Base-by-base conservation (phyloP, 2,888 invertebrate genomes). In the Ptilodon capucinus region DNA sequence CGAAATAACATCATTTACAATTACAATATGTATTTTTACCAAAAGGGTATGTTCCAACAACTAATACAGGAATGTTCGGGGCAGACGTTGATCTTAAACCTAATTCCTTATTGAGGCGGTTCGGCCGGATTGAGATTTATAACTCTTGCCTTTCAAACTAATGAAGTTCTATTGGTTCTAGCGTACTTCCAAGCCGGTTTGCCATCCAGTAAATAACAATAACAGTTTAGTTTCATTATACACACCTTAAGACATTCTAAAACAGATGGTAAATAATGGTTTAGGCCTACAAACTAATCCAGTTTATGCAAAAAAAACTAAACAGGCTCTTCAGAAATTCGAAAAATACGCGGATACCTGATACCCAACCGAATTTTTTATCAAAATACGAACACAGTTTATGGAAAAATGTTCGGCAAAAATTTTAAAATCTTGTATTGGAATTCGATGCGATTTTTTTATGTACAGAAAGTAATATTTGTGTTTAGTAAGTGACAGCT, bases 111-210 rank as follows among this genome's bases (percentile, higher is more conserved):
- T 74, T 68, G 75, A 69, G 69, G 61, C 72, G 72, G 61, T 71
- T 71, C 60, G 61, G 64, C 44, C 48, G 47, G 58, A 76, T 76
- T 76, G 76, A 76, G 75, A 76, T 76, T 76, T 76, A 76, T 72
- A 67, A 68, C 67, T 51, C 54, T 64, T 56, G 64, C 67, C 73
- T 71, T 77, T 74, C 67, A 64, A 64, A 64, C 70, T 77, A 76
- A 76, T 72, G 76, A 77, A 76, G 76, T 77, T 77, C 71, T 76
- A 76, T 77, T 71, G 76, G 75, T 64, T 64, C 65, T 64, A 66
- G 72, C 71, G 67, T 49, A 74, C 71, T 74, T 71, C 72, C 60
- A 63, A 59, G 49, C 51, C 54, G 54, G n/a, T 70, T 74, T 67
- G 76, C 69, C 68, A 67, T 57, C 63, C 71, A 57, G 71, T 77